Evolutionary conservation across 2,797 vertebrate genomes (phyloP), one percentile per base, ranked within the genome.

Genomic region (Potorous gilbertii): DNA sequence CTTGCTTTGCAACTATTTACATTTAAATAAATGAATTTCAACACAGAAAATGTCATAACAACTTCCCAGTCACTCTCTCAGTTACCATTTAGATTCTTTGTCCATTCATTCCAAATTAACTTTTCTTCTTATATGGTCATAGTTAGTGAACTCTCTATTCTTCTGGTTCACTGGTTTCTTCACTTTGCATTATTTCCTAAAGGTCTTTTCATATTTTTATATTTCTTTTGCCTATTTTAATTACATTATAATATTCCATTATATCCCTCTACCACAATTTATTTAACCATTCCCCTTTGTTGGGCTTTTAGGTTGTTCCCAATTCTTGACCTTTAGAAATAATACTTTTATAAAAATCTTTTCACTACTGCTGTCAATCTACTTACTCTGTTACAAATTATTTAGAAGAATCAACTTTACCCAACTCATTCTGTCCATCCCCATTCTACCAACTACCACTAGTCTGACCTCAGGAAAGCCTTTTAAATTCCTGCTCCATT

Each of bases 51-150:
- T 46, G 74, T 81, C 74, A 81, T 46, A 81, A 81, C 74, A 81
- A 81, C 21, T 81, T 46, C 74, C 40, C 21, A 81, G 40, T 81
- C 74, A 81, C 18, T 81, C 74, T 81, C 74, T 74, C 66, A 46
- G 18, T 81, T 40, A 46, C n/a, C 74, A 46, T 81, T 46, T 27
- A 9, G 40, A 81, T 46, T 46, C 74, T 46, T 46, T 81, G n/a
- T 46, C 74, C 40, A 81, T 46, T 81, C 40, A 24, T 81, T 81
- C 40, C 74, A 81, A 81, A 81, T 81, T 81, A 81, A 46, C 74
- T 81, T 81, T 81, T 81, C 74, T 46, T 81, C 74, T 81, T 81
- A 81, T 59, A 92, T 34, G 62, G 34, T 92, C 46, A 92, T 91
- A 91, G 11, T 62, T 55, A 40, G 14, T 28, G 34, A 40, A 28